These are phyloP conservation scores for Apodemus speciosus DNA, from an alignment of 2,113 vertebrate species.

Conservation along the genomic window DNA sequence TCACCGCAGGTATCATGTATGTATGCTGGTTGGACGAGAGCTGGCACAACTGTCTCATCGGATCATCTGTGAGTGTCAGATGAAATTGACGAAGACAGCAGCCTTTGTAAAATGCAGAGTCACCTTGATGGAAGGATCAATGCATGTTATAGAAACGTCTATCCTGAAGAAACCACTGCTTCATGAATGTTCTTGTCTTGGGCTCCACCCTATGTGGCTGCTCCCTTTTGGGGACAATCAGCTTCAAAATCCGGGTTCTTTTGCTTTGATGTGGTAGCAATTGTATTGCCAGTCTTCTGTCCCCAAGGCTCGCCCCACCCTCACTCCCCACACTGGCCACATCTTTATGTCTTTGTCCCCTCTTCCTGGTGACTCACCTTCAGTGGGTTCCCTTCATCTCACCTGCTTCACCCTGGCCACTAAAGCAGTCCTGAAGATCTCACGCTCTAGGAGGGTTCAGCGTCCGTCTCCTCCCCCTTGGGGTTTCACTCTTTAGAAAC, in stretches of 20 bases:
- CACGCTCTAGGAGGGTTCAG: background rate
- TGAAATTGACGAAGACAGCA: background rate
- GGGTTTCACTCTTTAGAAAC: background rate
- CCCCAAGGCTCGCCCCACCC: background rate
- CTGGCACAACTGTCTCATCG: background rate
- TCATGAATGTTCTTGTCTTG: background rate
- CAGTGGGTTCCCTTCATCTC: background rate
- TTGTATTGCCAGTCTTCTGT: background rate
- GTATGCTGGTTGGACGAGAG: background rate
- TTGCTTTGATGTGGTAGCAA: slow-evolving; percentile 11
- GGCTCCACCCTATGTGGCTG: background rate
- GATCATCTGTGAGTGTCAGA: background rate
- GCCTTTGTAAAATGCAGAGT: background rate
- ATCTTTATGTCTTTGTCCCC: slow-evolving; percentile 36
- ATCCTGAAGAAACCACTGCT: background rate
- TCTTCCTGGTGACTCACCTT: slow-evolving; percentile 49
- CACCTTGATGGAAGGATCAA: background rate
- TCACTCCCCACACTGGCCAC: background rate
- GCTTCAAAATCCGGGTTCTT: background rate
- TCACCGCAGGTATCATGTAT: background rate
- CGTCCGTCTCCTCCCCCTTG: background rate
- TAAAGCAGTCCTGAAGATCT: background rate
- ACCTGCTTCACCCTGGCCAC: slow-evolving; percentile 6
- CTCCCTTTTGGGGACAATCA: background rate
- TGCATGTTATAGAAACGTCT: background rate